Conservation (phyloP, 2,113 vertebrate genomes). For the Bagarius yarrelli region DNA sequence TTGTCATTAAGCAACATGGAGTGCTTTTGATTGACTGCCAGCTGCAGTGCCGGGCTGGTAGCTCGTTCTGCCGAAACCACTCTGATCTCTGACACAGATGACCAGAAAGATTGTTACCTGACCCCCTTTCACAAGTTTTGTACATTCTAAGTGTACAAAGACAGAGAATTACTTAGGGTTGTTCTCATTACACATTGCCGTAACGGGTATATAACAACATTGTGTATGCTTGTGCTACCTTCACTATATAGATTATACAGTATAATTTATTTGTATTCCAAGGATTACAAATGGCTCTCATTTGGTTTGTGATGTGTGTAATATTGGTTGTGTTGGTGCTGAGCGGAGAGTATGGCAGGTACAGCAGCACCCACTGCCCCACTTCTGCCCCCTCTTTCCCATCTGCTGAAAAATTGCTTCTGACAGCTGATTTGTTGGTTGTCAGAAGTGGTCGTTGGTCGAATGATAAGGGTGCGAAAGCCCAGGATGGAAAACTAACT, state of each 20-base stretch:
- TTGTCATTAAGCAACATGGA: slow-evolving; percentile 40
- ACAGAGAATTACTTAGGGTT: slow-evolving; percentile 7
- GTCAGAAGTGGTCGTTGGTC: slow-evolving; percentile 60
- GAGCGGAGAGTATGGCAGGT: slow-evolving; percentile 42
- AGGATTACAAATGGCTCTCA: neutral
- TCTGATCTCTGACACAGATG: slow-evolving; percentile 48
- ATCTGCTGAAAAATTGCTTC: slow-evolving; percentile 62
- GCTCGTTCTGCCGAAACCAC: slow-evolving; percentile 44
- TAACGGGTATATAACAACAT: neutral
- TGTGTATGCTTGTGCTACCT: neutral
- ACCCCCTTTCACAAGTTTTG: slow-evolving; percentile 34
- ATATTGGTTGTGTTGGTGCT: slow-evolving; percentile 30
- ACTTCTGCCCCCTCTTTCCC: slow-evolving; percentile 23
- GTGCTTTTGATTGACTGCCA: slow-evolving; percentile 48
- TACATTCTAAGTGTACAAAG: slow-evolving; percentile 12
- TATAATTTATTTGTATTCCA: neutral
- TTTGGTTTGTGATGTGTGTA: slow-evolving; percentile 19
- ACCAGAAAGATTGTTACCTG: slow-evolving; percentile 37
- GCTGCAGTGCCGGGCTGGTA: slow-evolving; percentile 23
- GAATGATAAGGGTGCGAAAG: slow-evolving; percentile 56
- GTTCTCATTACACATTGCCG: slow-evolving; percentile 10
- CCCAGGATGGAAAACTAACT: slow-evolving; percentile 48
- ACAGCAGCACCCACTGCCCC: slow-evolving; percentile 31
- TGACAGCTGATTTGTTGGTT: slow-evolving; percentile 68
- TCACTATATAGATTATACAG: slow-evolving; percentile 3